Percentiles rank a stretch among this genome's conserved stretches.
Conservation (phyloP, 1,140 invertebrate species). For the Oedothorax gibbosus region DNA sequence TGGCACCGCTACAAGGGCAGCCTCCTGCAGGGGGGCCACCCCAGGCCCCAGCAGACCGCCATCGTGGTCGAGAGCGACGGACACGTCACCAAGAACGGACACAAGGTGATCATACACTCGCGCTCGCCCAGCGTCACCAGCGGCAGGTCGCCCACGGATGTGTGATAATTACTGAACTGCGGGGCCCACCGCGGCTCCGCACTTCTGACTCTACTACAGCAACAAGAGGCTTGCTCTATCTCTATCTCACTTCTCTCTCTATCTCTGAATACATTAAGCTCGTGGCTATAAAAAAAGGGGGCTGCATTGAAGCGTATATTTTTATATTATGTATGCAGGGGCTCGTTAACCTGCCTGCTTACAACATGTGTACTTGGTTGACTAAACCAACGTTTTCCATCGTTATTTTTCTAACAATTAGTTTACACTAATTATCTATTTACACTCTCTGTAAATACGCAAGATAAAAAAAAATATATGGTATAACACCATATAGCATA, state of each 20-base stretch:
- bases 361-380: conserved; percentile 61
- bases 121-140: conserved; percentile 84
- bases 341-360: conserved; percentile 57
- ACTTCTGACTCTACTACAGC: conserved; percentile 17
- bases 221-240: conserved; percentile 46
- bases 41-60: conserved; percentile 73
- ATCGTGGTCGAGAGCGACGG: conserved; percentile 86
- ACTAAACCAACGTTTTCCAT: conserved; percentile 61
- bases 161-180: conserved; percentile 72
- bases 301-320: conserved; percentile 61
- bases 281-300: conserved; percentile 45
- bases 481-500: conserved; percentile 39
- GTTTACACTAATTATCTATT: conserved; percentile 60
- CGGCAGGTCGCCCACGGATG: conserved; percentile 78
- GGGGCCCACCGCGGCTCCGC: conserved; percentile 6
- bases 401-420: conserved; percentile 62
- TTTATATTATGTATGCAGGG: conserved; percentile 62
- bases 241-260: conserved; percentile 16
- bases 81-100: conserved; percentile 83
- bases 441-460: conserved; percentile 61
- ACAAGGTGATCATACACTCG: conserved; percentile 89
- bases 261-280: conserved; percentile 53
- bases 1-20: conserved; percentile 73
- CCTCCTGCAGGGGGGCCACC: conserved; percentile 65
- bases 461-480: conserved; percentile 32